Percentiles rank a stretch among this genome's conserved stretches.
These are phyloP conservation scores for Drosophila mettleri DNA, from an alignment of 2,888 invertebrate species.

Conservation along the genomic window DNA sequence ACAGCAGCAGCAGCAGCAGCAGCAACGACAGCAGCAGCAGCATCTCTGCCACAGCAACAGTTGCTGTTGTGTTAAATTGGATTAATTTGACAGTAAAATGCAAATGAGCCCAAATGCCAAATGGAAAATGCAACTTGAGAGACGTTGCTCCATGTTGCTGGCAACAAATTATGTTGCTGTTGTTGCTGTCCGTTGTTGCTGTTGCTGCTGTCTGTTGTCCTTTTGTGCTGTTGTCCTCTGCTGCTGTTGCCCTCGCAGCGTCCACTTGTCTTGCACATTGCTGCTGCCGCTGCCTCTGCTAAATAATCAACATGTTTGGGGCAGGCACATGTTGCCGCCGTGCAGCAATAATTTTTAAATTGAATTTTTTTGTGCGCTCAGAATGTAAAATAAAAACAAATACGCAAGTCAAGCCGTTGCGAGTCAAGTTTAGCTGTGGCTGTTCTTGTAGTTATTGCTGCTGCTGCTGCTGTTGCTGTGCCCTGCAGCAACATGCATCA, in stretches of 20 bases:
- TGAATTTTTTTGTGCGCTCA: conserved; percentile 72
- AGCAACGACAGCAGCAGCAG: background rate
- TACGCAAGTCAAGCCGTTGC: conserved; percentile 58
- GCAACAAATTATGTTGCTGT: conserved; percentile 75
- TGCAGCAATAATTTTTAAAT: conserved; percentile 81
- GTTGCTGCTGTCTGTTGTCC: conserved; percentile 6
- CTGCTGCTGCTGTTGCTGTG: conserved; percentile 32
- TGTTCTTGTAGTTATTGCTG: conserved; percentile 26
- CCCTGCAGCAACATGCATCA: conserved; percentile 77
- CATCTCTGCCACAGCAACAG: conserved; percentile 6
- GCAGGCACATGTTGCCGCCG: conserved; percentile 66
- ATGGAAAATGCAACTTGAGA: conserved; percentile 70
- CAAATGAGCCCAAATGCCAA: conserved; percentile 77
- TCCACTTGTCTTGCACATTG: conserved; percentile 44
- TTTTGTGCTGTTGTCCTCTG: conserved; percentile 44
- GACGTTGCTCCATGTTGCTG: conserved; percentile 62
- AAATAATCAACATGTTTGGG: conserved; percentile 78
- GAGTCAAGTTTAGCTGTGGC: conserved; percentile 22
- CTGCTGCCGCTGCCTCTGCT: conserved; percentile 59
- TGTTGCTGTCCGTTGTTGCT: conserved; percentile 9
- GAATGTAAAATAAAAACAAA: conserved; percentile 59
- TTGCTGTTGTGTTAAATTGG: conserved; percentile 73
- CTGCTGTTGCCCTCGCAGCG: background rate
- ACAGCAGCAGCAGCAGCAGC: background rate
- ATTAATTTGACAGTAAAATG: conserved; percentile 81